Percentiles rank a stretch among this genome's conserved stretches.
These are phyloP conservation scores for Xiphorhynchus elegans DNA, from an alignment of 2,113 vertebrate species.

Conservation along the genomic window DNA sequence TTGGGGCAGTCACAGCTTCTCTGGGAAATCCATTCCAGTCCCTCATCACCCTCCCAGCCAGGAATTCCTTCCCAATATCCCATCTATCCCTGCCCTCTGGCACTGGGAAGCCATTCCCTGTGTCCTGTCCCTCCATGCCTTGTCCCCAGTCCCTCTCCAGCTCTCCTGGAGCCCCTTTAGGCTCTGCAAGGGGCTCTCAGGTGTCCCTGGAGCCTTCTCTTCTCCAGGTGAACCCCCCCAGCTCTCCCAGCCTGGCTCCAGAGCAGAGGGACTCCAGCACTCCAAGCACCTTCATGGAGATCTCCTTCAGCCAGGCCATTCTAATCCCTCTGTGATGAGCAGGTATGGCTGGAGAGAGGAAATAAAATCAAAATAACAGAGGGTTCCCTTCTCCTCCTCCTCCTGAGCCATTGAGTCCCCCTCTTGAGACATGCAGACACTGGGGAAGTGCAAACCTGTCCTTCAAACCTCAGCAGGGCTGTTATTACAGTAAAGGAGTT, in stretches of 20 bases:
- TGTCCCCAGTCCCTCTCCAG: neutral
- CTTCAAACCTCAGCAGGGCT: neutral
- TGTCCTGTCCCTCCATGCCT: neutral
- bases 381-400: neutral
- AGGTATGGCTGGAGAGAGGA: neutral
- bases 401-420: neutral
- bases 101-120: neutral
- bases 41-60: accelerated
- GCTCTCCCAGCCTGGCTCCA: neutral
- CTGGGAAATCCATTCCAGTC: neutral
- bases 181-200: neutral
- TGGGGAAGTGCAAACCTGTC: neutral
- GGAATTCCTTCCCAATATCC: neutral
- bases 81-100: neutral
- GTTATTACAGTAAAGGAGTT: neutral
- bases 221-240: neutral
- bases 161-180: neutral
- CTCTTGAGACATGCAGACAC: neutral
- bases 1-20: neutral
- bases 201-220: accelerated
- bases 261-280: neutral
- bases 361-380: neutral
- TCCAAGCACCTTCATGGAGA: neutral
- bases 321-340: accelerated
- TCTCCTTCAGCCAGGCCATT: neutral